Evolutionary conservation across 2,113 vertebrate genomes (phyloP).

Genomic region (Mandrillus leucophaeus): DNA sequence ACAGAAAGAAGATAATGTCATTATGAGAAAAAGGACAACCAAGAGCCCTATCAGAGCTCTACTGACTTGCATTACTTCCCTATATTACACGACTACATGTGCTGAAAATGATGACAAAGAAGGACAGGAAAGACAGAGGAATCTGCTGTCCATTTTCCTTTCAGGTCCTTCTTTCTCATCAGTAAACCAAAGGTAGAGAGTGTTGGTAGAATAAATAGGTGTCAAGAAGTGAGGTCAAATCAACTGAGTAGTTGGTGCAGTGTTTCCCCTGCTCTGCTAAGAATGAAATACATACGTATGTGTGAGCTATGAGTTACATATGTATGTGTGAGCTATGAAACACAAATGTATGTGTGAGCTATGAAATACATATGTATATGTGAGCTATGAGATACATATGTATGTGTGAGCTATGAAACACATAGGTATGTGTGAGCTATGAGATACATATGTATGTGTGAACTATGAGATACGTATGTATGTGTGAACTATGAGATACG

Average conservation of each 20-base stretch:
- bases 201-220: no score
- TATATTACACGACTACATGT: not conserved
- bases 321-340: no score
- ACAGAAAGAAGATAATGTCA: not conserved
- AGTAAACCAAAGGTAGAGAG: not conserved
- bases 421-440: no score
- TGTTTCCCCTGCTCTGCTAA: not conserved
- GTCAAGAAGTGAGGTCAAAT: not conserved
- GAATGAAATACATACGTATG: not conserved
- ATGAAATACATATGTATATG: no score
- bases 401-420: no score
- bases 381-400: no score
- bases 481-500: not conserved
- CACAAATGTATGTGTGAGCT: no score
- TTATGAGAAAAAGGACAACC: not conserved
- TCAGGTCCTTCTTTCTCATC: not conserved
- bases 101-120: not conserved
- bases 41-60: no score
- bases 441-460: rapidly evolving
- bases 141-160: no score
- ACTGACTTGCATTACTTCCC: not conserved
- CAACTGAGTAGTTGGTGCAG: not conserved
- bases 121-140: no score
- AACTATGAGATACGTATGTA: no score
- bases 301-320: not conserved